Evolutionary conservation across 2,888 invertebrate species (phyloP).

Genomic region (Andricus quercusramuli): DNA sequence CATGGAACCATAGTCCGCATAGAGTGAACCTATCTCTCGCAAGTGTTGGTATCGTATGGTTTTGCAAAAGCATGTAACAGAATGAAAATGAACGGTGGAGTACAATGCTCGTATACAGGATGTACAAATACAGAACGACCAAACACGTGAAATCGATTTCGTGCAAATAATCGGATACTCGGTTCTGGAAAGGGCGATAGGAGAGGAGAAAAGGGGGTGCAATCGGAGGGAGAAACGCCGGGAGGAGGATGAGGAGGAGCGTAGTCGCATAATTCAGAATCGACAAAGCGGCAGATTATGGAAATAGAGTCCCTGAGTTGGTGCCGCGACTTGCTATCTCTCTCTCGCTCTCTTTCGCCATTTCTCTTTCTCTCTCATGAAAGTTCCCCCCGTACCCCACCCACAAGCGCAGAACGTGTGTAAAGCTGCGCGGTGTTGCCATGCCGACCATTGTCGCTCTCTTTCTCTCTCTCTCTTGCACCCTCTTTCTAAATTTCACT

Average conservation of each 20-base stretch:
- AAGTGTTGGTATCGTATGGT: slow-evolving; percentile 12
- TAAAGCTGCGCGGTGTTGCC: slow-evolving; percentile 70
- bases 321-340: slow-evolving; percentile 63
- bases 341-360: slow-evolving; percentile 55
- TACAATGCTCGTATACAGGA: slow-evolving; percentile 66
- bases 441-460: slow-evolving; percentile 74
- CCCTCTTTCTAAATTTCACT: slow-evolving; percentile 41
- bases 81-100: slow-evolving; percentile 60
- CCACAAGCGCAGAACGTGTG: slow-evolving; percentile 48
- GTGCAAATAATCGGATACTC: slow-evolving; percentile 78
- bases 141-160: slow-evolving; percentile 77
- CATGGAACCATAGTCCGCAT: background rate
- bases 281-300: slow-evolving; percentile 79
- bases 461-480: slow-evolving; percentile 49
- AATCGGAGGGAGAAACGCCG: slow-evolving; percentile 42
- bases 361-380: slow-evolving; percentile 51
- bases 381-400: slow-evolving; percentile 33
- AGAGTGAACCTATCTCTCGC: background rate
- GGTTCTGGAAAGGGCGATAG: slow-evolving; percentile 56
- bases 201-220: slow-evolving; percentile 44
- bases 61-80: slow-evolving; percentile 51
- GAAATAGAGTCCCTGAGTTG: slow-evolving; percentile 77
- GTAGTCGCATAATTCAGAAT: slow-evolving; percentile 77
- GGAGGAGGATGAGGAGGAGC: slow-evolving; percentile 61
- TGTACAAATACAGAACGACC: slow-evolving; percentile 69